Percentiles rank a stretch among this genome's conserved stretches.
Evolutionary conservation across 2,113 vertebrate species (phyloP).

Genomic region (Dicaeum eximium): DNA sequence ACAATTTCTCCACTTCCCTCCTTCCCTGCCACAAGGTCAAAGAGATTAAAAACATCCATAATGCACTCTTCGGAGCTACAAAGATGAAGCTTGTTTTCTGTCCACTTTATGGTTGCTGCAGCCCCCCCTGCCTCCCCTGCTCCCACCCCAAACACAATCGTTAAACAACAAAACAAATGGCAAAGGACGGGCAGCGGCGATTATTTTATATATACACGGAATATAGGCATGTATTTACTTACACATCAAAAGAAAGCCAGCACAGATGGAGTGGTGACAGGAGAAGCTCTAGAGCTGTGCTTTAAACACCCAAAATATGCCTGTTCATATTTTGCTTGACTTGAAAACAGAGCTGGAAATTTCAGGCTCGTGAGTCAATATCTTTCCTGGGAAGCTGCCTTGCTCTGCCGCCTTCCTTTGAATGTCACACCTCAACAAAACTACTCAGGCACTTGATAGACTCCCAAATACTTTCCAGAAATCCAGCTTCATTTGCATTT

Average conservation of each 20-base stretch:
- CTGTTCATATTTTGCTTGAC: background rate
- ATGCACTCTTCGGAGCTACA: background rate
- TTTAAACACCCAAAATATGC: background rate
- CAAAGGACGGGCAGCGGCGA: background rate
- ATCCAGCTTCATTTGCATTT: background rate
- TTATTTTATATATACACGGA: background rate
- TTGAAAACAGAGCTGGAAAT: background rate
- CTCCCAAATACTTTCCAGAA: background rate
- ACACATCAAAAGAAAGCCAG: background rate
- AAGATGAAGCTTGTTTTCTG: background rate
- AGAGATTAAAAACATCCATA: slow-evolving; percentile 56
- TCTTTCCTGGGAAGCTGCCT: background rate
- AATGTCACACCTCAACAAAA: background rate
- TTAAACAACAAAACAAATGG: background rate
- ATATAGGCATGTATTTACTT: background rate
- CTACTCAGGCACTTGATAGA: background rate
- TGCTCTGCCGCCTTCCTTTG: background rate
- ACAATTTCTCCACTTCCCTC: slow-evolving; percentile 17
- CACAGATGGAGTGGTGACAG: background rate
- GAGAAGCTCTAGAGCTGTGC: background rate
- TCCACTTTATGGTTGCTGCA: background rate
- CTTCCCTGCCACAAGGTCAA: background rate
- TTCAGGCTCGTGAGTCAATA: background rate
- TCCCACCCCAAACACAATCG: background rate
- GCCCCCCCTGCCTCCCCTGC: background rate